Percentiles rank a stretch among this genome's conserved stretches.
phyloP scores from a whole-genome alignment of 1,140 invertebrate species.

The Solenopsis invicta region DNA sequence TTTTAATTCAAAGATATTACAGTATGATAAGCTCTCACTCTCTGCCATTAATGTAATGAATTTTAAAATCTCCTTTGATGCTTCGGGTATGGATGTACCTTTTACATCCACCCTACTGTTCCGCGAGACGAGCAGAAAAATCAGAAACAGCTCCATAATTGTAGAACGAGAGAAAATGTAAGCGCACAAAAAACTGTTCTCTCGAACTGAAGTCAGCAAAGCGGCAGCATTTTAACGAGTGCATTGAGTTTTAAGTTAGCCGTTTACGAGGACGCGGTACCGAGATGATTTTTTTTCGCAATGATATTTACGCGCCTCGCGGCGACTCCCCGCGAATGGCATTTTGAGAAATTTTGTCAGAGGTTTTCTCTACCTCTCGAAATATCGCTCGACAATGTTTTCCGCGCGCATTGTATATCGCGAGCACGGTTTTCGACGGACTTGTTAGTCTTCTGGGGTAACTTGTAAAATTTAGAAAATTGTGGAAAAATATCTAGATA shows the following conservation, averaged over 20 bases:
- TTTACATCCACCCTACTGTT: not conserved
- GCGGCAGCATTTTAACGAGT: slow-evolving; percentile 38
- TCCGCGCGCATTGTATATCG: slow-evolving; percentile 3
- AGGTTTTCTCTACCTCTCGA: slow-evolving; percentile 29
- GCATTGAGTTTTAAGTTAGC: slow-evolving; percentile 59
- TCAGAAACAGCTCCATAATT: not conserved
- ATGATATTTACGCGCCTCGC: slow-evolving; percentile 25
- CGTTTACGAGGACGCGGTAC: not conserved
- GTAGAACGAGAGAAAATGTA: not conserved
- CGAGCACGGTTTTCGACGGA: not conserved
- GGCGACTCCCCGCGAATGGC: not conserved
- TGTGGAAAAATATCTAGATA: not conserved
- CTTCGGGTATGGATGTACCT: not conserved
- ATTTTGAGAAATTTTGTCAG: slow-evolving; percentile 43
- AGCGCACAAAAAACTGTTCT: slow-evolving; percentile 20
- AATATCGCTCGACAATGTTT: slow-evolving; percentile 11
- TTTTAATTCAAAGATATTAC: not conserved
- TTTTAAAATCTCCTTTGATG: not conserved
- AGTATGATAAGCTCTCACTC: not conserved
- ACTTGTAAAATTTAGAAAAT: not conserved
- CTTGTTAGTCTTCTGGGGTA: slow-evolving; percentile 13
- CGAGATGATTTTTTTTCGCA: slow-evolving; percentile 28
- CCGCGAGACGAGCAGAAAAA: not conserved
- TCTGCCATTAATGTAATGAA: not conserved
- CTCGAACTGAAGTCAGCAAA: slow-evolving; percentile 11